Evolutionary conservation across 2,113 vertebrate species (phyloP), one percentile per base, ranked within the genome.

Genomic region (Colius striatus): DNA sequence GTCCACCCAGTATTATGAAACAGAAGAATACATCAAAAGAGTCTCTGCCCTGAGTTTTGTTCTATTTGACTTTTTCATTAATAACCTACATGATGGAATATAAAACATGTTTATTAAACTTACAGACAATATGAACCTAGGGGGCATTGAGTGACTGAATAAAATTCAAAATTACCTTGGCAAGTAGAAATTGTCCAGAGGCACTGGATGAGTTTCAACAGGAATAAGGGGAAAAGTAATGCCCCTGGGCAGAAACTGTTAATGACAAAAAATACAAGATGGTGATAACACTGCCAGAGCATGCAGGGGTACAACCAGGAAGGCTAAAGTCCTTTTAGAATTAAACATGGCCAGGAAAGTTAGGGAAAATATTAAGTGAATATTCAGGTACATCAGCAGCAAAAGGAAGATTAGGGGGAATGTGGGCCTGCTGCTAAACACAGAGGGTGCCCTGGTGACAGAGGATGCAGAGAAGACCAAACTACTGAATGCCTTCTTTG

Each of bases 41-140:
- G 73, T 77, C 94, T 90, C 72, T 95, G 72, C 29, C 79, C 79
- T 32, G 29, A 88, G 41, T 74, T 93, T 93, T 80, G 47, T 84
- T 86, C 81, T 67, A 6, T 47, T 77, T 84, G 48, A 86, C 38
- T 36, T 93, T 73, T 88, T 84, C 68, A 83, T 89, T 92, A 93
- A 89, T 71, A 92, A 88, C 9, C 10, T 67, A 71, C 63, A 77
- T 77, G 51, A 89, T 63, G 38, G 60, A 90, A 77, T 16, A 88
- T 72, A 94, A 96, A 94, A 86, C 29, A 63, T 70, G 68, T 78
- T 88, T 88, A 89, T 84, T 93, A 82, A 86, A 94, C 65, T 48
- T 84, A 60, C 27, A 92, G 76, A 86, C 27, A 70, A 84, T 55
- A 67, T 32, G n/a, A 96, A 92, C 63, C n/a, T 77, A 74, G 55